Percentiles rank a stretch among this genome's conserved stretches.
phyloP scores from a whole-genome alignment of 2,797 vertebrate genomes.

The Diglossa cyanea region DNA sequence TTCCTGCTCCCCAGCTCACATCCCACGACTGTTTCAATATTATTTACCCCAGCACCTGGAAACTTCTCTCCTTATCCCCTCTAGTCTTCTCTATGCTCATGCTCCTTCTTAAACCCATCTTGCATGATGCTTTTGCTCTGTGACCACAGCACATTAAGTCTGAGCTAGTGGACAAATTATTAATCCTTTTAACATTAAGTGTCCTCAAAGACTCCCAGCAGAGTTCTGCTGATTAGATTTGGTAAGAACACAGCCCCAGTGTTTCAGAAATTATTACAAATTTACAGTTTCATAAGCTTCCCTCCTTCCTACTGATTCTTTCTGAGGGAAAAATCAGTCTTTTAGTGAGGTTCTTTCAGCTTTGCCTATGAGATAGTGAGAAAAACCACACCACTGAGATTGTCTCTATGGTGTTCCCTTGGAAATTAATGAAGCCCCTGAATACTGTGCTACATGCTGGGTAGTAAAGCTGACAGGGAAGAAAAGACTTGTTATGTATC shows the following conservation, averaged over 20 bases:
- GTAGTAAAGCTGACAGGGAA: background rate
- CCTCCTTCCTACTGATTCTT: background rate
- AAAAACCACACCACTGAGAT: background rate
- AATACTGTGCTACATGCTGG: background rate
- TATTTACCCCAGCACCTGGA: background rate
- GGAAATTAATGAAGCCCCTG: background rate
- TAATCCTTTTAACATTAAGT: background rate
- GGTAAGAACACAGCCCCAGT: background rate
- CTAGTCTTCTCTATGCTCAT: background rate
- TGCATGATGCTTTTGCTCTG: background rate
- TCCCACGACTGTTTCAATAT: background rate
- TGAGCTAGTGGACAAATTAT: background rate
- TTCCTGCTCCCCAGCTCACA: background rate
- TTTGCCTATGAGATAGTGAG: background rate
- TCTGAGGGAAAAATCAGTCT: background rate
- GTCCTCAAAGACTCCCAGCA: background rate
- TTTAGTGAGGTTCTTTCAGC: background rate
- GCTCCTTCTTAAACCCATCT: background rate
- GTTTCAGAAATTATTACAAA: background rate
- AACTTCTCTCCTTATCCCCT: background rate
- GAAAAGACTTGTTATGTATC: background rate
- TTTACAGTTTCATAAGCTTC: background rate
- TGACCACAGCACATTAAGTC: background rate
- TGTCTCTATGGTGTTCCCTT: background rate
- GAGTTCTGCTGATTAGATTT: background rate